A percentile compares a stretch with the other conserved stretches of the same genome.
These are phyloP conservation scores for Euwallacea similis DNA, from an alignment of 1,140 invertebrate species.

Conservation along the genomic window DNA sequence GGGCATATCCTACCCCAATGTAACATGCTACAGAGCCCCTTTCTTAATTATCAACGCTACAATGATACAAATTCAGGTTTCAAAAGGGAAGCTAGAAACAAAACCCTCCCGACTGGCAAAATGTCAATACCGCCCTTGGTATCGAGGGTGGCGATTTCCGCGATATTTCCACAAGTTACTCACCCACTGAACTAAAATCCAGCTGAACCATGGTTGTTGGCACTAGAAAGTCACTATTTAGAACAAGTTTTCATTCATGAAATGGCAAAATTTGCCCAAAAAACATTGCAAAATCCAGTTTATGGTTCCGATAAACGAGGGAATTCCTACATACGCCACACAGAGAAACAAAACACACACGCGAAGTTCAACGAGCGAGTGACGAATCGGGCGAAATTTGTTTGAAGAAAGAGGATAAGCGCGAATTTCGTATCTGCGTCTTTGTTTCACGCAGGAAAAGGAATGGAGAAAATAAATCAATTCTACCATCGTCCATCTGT, in stretches of 20 bases:
- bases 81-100: constrained; percentile 14
- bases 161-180: constrained; percentile 41
- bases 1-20: too few species aligned
- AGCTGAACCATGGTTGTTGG: constrained; percentile 46
- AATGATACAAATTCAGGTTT: not conserved
- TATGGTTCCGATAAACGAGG: constrained; percentile 17
- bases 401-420: not conserved
- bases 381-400: not conserved
- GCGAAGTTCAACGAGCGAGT: constrained; percentile 17
- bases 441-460: too few species aligned
- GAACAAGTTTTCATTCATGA: constrained; percentile 46
- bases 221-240: constrained; percentile 25
- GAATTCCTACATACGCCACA: constrained; percentile 6
- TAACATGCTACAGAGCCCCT: too few species aligned
- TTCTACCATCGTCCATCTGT: too few species aligned
- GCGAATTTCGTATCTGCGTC: too few species aligned
- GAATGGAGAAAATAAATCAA: too few species aligned
- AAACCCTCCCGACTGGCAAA: constrained; percentile 38
- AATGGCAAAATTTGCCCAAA: constrained; percentile 14
- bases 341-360: constrained; percentile 22
- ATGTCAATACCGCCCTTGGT: constrained; percentile 47
- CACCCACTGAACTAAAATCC: constrained; percentile 48
- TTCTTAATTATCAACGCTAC: not conserved
- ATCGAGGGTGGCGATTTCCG: constrained; percentile 36
- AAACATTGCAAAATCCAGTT: constrained; percentile 22